Evolutionary conservation across 2,888 invertebrate genomes (phyloP).

Genomic region (Eledona agricola): DNA sequence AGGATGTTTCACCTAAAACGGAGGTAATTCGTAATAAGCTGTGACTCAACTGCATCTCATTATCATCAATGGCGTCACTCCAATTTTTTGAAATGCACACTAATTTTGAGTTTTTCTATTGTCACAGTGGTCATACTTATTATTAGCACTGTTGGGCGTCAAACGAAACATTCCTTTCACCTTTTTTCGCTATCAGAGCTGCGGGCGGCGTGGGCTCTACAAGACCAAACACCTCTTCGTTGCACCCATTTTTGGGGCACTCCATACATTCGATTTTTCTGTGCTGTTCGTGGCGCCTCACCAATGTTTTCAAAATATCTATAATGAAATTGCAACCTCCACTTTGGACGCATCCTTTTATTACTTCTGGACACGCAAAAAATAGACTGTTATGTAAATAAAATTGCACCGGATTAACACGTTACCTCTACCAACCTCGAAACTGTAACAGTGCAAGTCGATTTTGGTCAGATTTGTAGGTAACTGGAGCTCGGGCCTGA

Average conservation of each 20-base stretch:
- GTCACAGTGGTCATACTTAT: no score
- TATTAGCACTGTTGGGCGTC: no score
- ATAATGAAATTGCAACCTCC: slow-evolving; percentile 2
- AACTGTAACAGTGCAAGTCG: slow-evolving; percentile 9
- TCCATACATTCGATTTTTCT: slow-evolving; percentile 7
- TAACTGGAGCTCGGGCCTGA: slow-evolving; percentile 3
- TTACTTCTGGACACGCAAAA: no score
- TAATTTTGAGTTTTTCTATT: no score
- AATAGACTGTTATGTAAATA: slow-evolving; percentile 1
- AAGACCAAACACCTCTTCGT: not conserved
- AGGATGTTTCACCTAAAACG: slow-evolving; percentile 1
- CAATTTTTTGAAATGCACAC: no score
- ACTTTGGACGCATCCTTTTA: slow-evolving; percentile 7
- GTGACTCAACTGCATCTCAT: no score
- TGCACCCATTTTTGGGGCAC: slow-evolving; percentile 1
- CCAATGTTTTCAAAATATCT: slow-evolving; percentile 2
- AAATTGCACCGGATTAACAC: not conserved
- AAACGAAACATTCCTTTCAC: slow-evolving; percentile 2
- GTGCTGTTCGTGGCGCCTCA: not conserved
- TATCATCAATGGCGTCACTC: no score
- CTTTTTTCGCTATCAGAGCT: not conserved
- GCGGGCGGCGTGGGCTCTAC: not conserved
- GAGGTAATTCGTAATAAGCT: not conserved
- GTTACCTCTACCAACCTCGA: slow-evolving; percentile 8
- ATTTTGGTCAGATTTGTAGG: not conserved